Conservation (phyloP, 2,888 invertebrate genomes). For the Acronicta aceris region DNA sequence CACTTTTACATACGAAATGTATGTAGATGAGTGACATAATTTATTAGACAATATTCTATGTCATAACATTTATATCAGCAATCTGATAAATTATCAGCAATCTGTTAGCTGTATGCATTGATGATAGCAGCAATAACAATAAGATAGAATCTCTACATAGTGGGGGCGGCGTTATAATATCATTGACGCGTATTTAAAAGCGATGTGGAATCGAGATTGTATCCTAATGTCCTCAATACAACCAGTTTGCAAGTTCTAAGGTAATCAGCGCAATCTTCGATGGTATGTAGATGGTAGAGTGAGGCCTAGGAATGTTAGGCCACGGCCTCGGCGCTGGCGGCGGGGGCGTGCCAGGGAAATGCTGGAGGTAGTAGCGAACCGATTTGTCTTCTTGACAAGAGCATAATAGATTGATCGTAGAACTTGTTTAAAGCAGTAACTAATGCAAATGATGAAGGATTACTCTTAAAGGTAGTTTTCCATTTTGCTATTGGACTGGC, state of each 20-base stretch:
- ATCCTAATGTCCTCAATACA: slow-evolving; percentile 67
- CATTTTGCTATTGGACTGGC: neutral
- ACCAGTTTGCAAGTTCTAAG: slow-evolving; percentile 63
- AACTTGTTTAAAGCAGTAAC: slow-evolving; percentile 6
- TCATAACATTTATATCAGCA: slow-evolving; percentile 35
- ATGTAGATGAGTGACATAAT: slow-evolving; percentile 13
- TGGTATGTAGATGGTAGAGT: slow-evolving; percentile 57
- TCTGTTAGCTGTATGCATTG: slow-evolving; percentile 35
- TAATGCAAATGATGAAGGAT: slow-evolving; percentile 1
- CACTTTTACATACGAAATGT: slow-evolving; percentile 16
- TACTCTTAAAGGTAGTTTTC: neutral
- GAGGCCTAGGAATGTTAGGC: slow-evolving; percentile 52
- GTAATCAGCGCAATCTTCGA: slow-evolving; percentile 68
- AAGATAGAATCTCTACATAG: slow-evolving; percentile 38
- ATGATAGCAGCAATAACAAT: slow-evolving; percentile 37
- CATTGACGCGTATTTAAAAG: slow-evolving; percentile 54
- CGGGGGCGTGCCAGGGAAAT: slow-evolving; percentile 29
- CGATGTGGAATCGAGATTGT: slow-evolving; percentile 54
- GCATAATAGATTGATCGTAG: slow-evolving; percentile 39
- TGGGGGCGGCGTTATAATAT: slow-evolving; percentile 36
- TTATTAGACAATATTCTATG: slow-evolving; percentile 15
- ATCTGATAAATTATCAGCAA: slow-evolving; percentile 20
- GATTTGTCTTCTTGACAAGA: slow-evolving; percentile 48
- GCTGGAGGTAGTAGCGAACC: slow-evolving; percentile 25
- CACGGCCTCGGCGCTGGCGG: slow-evolving; percentile 34